These are phyloP conservation scores for Phoxinus dragarum DNA, from an alignment of 2,797 vertebrate species.

Conservation along the genomic window DNA sequence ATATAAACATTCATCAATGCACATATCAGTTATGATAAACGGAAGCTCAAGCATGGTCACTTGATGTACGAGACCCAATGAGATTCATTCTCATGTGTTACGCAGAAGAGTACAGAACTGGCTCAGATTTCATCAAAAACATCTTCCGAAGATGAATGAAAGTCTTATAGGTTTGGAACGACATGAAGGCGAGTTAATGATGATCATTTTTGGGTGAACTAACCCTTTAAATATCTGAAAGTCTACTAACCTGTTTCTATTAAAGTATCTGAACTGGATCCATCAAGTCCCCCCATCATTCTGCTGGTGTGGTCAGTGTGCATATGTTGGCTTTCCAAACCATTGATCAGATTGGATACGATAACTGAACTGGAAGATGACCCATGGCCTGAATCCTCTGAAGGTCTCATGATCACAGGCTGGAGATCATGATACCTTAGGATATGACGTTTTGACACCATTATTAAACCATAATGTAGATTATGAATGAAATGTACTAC, in stretches of 20 bases:
- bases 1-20: too few relatives aligned
- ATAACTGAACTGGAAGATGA: conserved; percentile 61
- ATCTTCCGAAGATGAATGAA: neutral
- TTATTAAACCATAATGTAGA: neutral
- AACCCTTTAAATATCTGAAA: neutral
- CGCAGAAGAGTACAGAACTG: too few relatives aligned
- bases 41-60: too few relatives aligned
- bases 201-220: neutral
- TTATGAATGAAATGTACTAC: neutral
- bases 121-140: neutral
- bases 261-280: conserved; percentile 59
- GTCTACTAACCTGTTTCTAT: conserved; percentile 59
- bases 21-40: too few relatives aligned
- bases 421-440: conserved; percentile 76
- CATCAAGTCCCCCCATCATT: conserved; percentile 60
- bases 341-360: conserved; percentile 69
- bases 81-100: too few relatives aligned
- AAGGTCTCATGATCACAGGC: conserved; percentile 67
- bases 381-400: conserved; percentile 63
- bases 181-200: neutral
- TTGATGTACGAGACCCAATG: too few relatives aligned
- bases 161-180: neutral
- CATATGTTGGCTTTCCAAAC: conserved; percentile 62
- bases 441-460: neutral
- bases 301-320: conserved; percentile 61